Evolutionary conservation across 2,797 vertebrate species (phyloP).

Genomic region (Centropyge bicolor): DNA sequence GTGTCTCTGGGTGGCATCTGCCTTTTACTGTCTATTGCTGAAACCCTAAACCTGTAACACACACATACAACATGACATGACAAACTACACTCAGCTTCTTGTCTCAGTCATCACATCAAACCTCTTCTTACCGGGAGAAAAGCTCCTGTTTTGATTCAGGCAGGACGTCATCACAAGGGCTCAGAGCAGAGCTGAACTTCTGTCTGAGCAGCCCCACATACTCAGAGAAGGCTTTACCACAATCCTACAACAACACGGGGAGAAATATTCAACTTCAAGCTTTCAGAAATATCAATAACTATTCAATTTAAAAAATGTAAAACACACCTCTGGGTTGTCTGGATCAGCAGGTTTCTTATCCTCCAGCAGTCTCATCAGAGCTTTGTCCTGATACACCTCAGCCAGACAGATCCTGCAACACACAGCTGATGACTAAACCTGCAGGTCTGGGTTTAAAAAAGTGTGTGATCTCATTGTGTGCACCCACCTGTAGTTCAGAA

Average conservation of each 20-base stretch:
- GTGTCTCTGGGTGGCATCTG: conserved; percentile 79
- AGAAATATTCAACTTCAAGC: background rate
- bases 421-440: background rate
- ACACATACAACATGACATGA: conserved; percentile 36
- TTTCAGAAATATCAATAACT: background rate
- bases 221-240: conserved; percentile 89
- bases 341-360: conserved; percentile 89
- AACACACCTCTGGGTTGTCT: conserved; percentile 86
- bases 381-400: conserved; percentile 95
- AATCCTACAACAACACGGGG: conserved; percentile 84
- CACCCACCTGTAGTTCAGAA: conserved; percentile 92
- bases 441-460: too few relatives aligned
- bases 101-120: background rate
- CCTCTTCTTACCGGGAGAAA: conserved; percentile 86
- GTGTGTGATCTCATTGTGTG: background rate
- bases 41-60: conserved; percentile 89
- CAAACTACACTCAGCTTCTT: background rate
- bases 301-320: background rate
- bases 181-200: conserved; percentile 91
- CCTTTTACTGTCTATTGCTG: conserved; percentile 86
- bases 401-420: conserved; percentile 92
- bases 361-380: conserved; percentile 86
- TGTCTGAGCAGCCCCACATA: conserved; percentile 89
- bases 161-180: conserved; percentile 79
- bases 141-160: conserved; percentile 91